Evolutionary conservation across 2,113 vertebrate genomes (phyloP).

Genomic region (Rousettus leschenaultii): DNA sequence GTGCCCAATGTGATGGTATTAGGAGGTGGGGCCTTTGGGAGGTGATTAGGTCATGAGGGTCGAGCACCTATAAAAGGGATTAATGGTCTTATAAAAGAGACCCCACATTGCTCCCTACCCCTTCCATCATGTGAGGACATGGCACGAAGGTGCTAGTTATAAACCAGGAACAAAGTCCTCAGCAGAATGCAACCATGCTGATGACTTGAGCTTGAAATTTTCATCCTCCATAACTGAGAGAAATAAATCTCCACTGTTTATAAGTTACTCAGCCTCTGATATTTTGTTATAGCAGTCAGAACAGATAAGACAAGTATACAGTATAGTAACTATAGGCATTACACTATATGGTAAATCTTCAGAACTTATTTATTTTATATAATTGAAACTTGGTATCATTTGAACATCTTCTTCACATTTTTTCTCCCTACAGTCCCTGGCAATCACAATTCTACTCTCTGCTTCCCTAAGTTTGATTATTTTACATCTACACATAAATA

Average conservation of each 20-base stretch:
- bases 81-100: neutral
- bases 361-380: neutral
- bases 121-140: neutral
- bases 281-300: neutral
- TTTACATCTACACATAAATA: neutral
- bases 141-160: neutral
- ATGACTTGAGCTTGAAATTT: neutral
- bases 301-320: neutral
- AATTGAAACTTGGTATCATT: neutral
- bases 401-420: too few relatives aligned
- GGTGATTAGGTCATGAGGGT: neutral
- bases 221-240: neutral
- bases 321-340: neutral
- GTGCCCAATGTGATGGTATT: neutral
- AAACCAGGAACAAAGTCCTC: neutral
- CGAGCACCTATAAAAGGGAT: too few relatives aligned
- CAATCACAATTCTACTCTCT: neutral
- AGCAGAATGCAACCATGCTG: neutral
- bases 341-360: neutral
- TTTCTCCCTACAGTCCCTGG: neutral
- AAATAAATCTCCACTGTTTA: neutral
- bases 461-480: neutral
- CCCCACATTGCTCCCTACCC: neutral
- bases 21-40: neutral
- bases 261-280: neutral